A percentile compares a stretch with the other conserved stretches of the same genome.
Evolutionary conservation across 2,888 invertebrate genomes (phyloP).

Genomic region (Agrotis ipsilon): DNA sequence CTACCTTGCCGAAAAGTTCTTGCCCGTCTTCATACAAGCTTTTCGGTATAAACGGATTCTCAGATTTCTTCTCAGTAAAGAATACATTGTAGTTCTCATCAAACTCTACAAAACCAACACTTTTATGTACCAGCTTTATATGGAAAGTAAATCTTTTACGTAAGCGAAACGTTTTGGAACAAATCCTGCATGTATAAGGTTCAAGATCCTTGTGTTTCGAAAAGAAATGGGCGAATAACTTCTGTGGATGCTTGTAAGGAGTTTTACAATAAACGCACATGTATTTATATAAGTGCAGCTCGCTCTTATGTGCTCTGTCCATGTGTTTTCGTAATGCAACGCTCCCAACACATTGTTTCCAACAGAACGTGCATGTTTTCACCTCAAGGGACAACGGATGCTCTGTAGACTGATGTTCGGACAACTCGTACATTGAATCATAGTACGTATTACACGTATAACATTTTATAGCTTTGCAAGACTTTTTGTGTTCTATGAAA

Average conservation of each 20-base stretch:
- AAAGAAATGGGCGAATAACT: conserved; percentile 81
- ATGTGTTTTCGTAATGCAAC: conserved; percentile 77
- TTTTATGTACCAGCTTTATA: conserved; percentile 82
- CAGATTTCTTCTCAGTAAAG: conserved; percentile 80
- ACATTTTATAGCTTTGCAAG: conserved; percentile 77
- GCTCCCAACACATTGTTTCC: conserved; percentile 76
- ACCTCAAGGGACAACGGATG: conserved; percentile 75
- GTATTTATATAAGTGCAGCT: conserved; percentile 82
- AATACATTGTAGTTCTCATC: conserved; percentile 83
- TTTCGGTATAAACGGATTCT: conserved; percentile 72
- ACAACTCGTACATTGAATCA: conserved; percentile 69
- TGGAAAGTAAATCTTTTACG: conserved; percentile 83
- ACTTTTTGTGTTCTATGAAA: conserved; percentile 65
- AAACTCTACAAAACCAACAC: conserved; percentile 83
- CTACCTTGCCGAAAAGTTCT: neutral
- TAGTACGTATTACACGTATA: conserved; percentile 72
- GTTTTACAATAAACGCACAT: conserved; percentile 76
- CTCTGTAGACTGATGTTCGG: conserved; percentile 71
- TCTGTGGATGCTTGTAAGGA: conserved; percentile 81
- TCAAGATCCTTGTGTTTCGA: conserved; percentile 77
- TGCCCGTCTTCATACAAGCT: conserved; percentile 48
- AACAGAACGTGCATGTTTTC: conserved; percentile 76
- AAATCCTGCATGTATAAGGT: conserved; percentile 84
- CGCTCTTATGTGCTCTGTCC: conserved; percentile 70
- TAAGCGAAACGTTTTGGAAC: conserved; percentile 75